These are phyloP conservation scores for Ametastegia equiseti DNA, from an alignment of 2,888 invertebrate genomes.

Conservation along the genomic window DNA sequence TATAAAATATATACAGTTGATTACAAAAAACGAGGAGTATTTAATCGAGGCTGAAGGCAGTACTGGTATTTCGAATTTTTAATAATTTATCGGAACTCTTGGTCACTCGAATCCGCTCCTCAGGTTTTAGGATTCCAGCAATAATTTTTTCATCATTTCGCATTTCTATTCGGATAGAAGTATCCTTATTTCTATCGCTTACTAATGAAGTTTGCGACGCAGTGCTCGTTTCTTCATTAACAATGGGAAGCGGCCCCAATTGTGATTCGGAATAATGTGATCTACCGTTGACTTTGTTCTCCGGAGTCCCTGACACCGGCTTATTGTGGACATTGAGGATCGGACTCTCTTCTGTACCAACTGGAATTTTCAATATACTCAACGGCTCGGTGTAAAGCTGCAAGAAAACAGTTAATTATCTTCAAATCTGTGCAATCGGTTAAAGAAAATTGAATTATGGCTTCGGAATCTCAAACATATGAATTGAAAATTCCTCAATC, in stretches of 20 bases:
- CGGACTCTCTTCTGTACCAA: constrained; percentile 60
- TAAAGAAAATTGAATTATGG: not conserved
- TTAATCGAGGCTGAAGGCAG: constrained; percentile 75
- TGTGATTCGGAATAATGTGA: constrained; percentile 61
- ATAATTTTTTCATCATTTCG: constrained; percentile 73
- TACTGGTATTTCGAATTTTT: constrained; percentile 71
- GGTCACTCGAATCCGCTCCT: constrained; percentile 67
- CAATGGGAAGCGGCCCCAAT: constrained; percentile 61
- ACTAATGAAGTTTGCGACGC: constrained; percentile 32
- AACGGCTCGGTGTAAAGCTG: constrained; percentile 74
- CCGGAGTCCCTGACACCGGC: constrained; percentile 57
- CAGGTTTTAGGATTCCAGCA: constrained; percentile 73
- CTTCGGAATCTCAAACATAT: constrained; percentile 16
- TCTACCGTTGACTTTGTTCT: constrained; percentile 70
- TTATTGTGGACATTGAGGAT: constrained; percentile 55
- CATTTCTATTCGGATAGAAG: constrained; percentile 56
- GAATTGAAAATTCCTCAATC: constrained; percentile 9
- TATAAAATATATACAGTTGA: constrained; percentile 73
- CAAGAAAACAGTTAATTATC: constrained; percentile 48
- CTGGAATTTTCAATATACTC: constrained; percentile 65
- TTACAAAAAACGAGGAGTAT: constrained; percentile 62
- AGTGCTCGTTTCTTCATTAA: constrained; percentile 60
- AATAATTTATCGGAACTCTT: constrained; percentile 68
- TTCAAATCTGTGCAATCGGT: constrained; percentile 19
- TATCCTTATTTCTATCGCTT: constrained; percentile 26